Conservation (phyloP, 92 coral and sea anemone genomes). For the Isaurus tuberculatus region DNA sequence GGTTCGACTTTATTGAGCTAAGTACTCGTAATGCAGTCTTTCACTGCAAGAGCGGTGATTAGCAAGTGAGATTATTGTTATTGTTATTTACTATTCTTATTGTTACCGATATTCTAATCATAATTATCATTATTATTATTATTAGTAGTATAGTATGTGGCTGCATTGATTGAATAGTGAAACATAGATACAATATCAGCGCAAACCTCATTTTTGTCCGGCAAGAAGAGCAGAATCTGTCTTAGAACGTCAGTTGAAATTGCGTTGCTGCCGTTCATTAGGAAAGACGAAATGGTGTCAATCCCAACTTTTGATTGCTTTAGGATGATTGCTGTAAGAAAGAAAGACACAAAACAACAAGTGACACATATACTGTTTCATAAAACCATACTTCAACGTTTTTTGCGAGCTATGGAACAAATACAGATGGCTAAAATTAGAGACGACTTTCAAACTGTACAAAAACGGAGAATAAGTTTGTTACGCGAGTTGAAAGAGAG, state of each 20-base stretch:
- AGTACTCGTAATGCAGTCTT: too few relatives aligned
- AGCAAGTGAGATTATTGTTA: neutral
- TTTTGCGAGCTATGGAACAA: too few relatives aligned
- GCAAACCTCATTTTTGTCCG: constrained; percentile 72
- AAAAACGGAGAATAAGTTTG: too few relatives aligned
- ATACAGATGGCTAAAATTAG: too few relatives aligned
- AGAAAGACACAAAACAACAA: neutral
- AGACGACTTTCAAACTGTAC: too few relatives aligned
- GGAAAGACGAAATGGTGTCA: constrained; percentile 23
- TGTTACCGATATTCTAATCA: too few relatives aligned
- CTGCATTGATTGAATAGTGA: neutral
- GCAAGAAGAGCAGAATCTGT: constrained; percentile 70
- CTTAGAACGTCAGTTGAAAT: constrained; percentile 67
- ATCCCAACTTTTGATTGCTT: constrained; percentile 45
- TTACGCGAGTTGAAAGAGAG: too few relatives aligned
- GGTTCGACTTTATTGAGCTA: too few relatives aligned
- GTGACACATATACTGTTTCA: neutral
- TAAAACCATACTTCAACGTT: too few relatives aligned
- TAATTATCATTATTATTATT: neutral
- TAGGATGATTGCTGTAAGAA: constrained; percentile 30
- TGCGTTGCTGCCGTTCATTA: constrained; percentile 47
- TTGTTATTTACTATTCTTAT: neutral
- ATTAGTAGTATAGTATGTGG: neutral
- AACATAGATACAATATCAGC: neutral
- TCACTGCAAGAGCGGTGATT: too few relatives aligned